Conservation (phyloP, 2,888 invertebrate genomes). For the Scrobipalpa costella region DNA sequence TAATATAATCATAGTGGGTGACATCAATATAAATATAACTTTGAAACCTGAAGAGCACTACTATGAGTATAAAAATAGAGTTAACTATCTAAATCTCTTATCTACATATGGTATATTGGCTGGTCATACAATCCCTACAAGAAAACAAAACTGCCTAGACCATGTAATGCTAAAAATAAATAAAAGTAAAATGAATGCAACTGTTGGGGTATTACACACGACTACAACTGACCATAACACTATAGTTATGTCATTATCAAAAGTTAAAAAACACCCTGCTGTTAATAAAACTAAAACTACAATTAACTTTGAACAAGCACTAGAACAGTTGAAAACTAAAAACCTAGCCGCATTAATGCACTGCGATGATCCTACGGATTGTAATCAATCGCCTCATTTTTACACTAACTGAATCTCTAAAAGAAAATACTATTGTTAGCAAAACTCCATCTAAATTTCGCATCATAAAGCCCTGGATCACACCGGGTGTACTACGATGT, state of each 20-base stretch:
- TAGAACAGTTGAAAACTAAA: background rate
- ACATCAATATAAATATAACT: conserved; percentile 38
- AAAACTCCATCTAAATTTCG: background rate
- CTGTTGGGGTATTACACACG: background rate
- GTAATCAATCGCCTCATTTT: background rate
- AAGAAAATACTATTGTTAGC: background rate
- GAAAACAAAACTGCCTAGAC: background rate
- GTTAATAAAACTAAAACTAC: background rate
- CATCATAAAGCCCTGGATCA: conserved; percentile 6
- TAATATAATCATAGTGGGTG: conserved; percentile 36
- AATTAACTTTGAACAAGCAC: background rate
- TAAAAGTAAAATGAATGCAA: background rate
- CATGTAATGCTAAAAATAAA: conserved; percentile 3
- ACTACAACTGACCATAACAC: background rate
- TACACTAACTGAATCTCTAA: background rate
- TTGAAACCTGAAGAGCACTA: background rate
- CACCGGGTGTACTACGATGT: background rate
- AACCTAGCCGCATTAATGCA: background rate
- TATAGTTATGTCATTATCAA: background rate
- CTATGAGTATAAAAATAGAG: background rate
- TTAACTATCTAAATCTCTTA: background rate
- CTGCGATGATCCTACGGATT: background rate
- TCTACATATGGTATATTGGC: conserved; percentile 5
- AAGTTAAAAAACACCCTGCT: background rate
- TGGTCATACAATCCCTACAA: conserved; percentile 4